phyloP scores from a whole-genome alignment of 2,888 invertebrate genomes.

The Yponomeuta plumbellus region DNA sequence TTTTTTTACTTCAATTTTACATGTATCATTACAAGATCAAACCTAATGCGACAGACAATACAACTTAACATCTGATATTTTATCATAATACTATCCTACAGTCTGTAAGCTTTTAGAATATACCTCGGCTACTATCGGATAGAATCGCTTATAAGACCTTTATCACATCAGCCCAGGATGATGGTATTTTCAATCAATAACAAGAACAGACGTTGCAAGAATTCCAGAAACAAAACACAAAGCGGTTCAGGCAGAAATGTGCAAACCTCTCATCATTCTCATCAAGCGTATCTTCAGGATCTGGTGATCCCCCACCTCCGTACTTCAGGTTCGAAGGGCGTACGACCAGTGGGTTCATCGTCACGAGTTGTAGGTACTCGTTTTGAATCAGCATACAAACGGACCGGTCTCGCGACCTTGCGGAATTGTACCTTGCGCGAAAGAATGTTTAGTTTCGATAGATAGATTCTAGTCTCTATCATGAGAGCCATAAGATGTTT shows the following conservation, averaged over 20 bases:
- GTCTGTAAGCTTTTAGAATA: no score
- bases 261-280: neutral
- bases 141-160: no score
- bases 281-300: neutral
- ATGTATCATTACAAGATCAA: no score
- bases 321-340: neutral
- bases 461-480: no score
- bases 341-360: neutral
- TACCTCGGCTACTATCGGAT: no score
- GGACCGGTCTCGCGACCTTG: neutral
- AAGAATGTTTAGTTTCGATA: neutral
- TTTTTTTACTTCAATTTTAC: no score
- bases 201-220: neutral
- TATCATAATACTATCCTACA: no score
- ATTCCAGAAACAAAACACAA: neutral
- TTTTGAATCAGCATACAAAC: slow-evolving; percentile 1
- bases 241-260: neutral
- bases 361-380: neutral
- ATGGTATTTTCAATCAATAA: neutral
- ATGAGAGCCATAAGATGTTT: no score
- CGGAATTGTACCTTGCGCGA: neutral
- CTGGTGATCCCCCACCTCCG: neutral
- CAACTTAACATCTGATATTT: no score
- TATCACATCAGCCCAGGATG: no score
- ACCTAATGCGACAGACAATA: no score